phyloP scores from a whole-genome alignment of 2,113 vertebrate species.

The Podiceps cristatus region DNA sequence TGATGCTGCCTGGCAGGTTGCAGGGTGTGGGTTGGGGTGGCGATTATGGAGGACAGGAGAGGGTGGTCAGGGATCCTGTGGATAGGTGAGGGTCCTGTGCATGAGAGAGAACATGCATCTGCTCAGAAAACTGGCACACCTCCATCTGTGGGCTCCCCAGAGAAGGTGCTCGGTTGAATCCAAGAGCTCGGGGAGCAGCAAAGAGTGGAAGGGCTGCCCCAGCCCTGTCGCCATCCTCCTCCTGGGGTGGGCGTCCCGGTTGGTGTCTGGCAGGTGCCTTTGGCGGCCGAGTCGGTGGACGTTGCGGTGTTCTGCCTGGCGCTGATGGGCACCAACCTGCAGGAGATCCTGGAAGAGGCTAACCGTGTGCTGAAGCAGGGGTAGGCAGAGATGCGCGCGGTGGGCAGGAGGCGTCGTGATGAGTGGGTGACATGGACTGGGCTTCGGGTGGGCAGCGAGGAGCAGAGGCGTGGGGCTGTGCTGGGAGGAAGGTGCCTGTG shows the following conservation, averaged over 20 bases:
- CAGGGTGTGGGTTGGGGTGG: not conserved
- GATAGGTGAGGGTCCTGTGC: no score
- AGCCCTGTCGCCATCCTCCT: not conserved
- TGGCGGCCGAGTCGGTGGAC: constrained; percentile 82
- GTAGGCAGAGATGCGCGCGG: constrained; percentile 58
- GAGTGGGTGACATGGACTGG: no score
- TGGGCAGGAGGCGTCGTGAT: not conserved
- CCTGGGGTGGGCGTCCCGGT: accelerated
- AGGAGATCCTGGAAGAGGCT: constrained; percentile 90
- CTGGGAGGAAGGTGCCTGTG: accelerated
- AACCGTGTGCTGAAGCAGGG: constrained; percentile 88
- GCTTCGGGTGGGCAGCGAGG: accelerated
- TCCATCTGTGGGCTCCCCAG: accelerated
- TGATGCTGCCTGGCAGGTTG: not conserved
- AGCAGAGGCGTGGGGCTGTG: not conserved
- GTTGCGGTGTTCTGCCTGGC: constrained; percentile 93
- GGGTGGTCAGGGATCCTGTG: not conserved
- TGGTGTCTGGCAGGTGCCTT: constrained; percentile 82
- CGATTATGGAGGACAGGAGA: not conserved
- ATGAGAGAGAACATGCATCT: accelerated
- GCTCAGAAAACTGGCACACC: accelerated
- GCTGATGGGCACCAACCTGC: constrained; percentile 94
- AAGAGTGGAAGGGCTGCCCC: accelerated
- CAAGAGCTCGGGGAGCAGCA: accelerated
- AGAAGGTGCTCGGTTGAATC: accelerated